Evolutionary conservation across 2,888 invertebrate genomes (phyloP).

Genomic region (Mesoligia furuncula): DNA sequence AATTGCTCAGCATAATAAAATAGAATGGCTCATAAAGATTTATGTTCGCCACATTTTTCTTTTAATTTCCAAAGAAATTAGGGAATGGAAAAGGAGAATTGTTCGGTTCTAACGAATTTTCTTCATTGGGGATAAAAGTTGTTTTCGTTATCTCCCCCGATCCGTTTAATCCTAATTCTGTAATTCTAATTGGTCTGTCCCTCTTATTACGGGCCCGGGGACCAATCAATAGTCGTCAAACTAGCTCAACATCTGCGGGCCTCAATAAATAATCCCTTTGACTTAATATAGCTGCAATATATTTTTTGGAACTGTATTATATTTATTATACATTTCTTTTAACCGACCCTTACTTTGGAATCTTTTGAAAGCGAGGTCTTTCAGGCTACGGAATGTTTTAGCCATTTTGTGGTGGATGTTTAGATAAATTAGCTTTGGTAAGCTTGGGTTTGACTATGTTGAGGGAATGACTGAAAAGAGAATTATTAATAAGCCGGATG

Average conservation of each 20-base stretch:
- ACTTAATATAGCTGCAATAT: conserved; percentile 47
- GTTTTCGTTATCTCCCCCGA: conserved; percentile 53
- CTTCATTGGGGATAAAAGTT: conserved; percentile 52
- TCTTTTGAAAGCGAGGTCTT: conserved; percentile 35
- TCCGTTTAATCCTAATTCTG: conserved; percentile 57
- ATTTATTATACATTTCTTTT: conserved; percentile 37
- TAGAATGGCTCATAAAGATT: conserved; percentile 60
- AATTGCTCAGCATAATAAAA: conserved; percentile 57
- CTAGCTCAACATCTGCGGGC: conserved; percentile 50
- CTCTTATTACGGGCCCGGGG: conserved; percentile 45
- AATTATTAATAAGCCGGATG: conserved; percentile 27
- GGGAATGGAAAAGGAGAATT: conserved; percentile 34
- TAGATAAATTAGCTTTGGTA: conserved; percentile 37
- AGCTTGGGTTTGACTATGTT: conserved; percentile 19
- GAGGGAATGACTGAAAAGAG: conserved; percentile 10
- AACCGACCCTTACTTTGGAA: conserved; percentile 34
- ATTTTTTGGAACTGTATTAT: conserved; percentile 44
- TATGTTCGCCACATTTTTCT: conserved; percentile 56
- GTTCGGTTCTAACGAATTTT: conserved; percentile 24
- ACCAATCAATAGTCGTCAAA: conserved; percentile 61
- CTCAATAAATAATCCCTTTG: conserved; percentile 60
- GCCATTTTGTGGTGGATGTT: conserved; percentile 36
- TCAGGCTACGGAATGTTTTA: conserved; percentile 23
- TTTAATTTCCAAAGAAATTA: conserved; percentile 57
- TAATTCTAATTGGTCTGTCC: conserved; percentile 63